These are phyloP conservation scores for Anguilla japonica DNA, from an alignment of 2,113 vertebrate genomes.

Conservation along the genomic window DNA sequence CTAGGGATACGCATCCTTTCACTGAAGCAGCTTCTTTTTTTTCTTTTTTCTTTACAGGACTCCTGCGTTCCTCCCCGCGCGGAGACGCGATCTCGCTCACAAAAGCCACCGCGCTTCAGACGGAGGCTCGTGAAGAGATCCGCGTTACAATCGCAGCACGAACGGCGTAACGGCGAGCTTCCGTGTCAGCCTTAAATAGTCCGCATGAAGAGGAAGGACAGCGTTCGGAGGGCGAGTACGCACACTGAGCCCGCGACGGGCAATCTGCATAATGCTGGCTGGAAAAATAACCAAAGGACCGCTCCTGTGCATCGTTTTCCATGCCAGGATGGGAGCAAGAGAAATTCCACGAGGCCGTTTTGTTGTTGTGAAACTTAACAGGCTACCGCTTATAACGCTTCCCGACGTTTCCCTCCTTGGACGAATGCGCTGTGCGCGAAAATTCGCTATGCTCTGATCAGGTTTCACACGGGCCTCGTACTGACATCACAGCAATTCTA, in stretches of 20 bases:
- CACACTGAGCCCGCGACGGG: background rate
- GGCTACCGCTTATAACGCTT: background rate
- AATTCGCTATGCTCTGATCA: background rate
- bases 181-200: conserved; percentile 10
- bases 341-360: background rate
- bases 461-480: background rate
- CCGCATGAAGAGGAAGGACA: conserved; percentile 10
- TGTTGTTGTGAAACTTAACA: background rate
- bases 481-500: background rate
- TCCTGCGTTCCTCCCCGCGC: background rate
- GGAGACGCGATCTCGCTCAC: conserved; percentile 11
- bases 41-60: conserved; percentile 29
- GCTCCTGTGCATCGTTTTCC: background rate
- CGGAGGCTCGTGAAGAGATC: background rate
- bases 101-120: conserved; percentile 3
- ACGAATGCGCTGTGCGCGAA: background rate
- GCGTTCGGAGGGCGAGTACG: background rate
- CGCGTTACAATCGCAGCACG: conserved; percentile 4
- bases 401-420: background rate
- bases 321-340: background rate
- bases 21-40: conserved; percentile 39
- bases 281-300: background rate
- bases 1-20: conserved; percentile 9
- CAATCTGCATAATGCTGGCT: conserved; percentile 7
- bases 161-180: conserved; percentile 16